Conservation (phyloP, 2,113 vertebrate species). For the Psephotus haematonotus region DNA sequence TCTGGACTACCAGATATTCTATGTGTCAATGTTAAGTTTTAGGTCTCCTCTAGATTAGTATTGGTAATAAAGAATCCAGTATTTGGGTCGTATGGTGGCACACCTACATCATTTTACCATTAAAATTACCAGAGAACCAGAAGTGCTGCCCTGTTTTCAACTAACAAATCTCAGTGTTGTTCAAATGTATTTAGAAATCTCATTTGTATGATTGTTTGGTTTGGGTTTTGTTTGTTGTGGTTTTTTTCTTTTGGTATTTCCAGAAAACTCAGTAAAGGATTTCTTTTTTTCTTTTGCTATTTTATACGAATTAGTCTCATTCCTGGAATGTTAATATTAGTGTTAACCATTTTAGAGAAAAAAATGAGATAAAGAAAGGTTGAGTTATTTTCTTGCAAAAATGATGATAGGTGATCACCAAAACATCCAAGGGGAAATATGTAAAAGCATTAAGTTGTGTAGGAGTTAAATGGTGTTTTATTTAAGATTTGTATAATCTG, state of each 20-base stretch:
- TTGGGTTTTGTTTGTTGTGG: not conserved
- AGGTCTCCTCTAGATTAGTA: not conserved
- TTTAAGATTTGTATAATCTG: not conserved
- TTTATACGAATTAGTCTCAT: not conserved
- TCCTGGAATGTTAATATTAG: not conserved
- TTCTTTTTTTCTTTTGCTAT: not conserved
- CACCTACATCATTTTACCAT: not conserved
- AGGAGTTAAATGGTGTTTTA: not conserved
- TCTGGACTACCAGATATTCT: constrained; percentile 37
- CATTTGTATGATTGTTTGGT: not conserved
- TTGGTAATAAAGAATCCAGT: not conserved
- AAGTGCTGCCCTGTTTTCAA: not conserved
- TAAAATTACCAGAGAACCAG: not conserved
- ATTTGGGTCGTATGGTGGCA: not conserved
- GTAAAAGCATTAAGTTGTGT: not conserved
- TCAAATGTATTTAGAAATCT: not conserved
- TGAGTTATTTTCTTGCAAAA: not conserved
- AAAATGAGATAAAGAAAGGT: not conserved
- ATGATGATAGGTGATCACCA: not conserved
- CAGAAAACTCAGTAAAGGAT: not conserved
- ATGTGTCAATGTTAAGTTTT: constrained; percentile 29
- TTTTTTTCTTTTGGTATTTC: not conserved
- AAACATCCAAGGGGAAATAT: not conserved
- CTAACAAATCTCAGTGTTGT: not conserved
- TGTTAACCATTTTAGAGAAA: not conserved